These are phyloP conservation scores for Melanotaenia boesemani DNA, from an alignment of 2,797 vertebrate species.

Conservation along the genomic window DNA sequence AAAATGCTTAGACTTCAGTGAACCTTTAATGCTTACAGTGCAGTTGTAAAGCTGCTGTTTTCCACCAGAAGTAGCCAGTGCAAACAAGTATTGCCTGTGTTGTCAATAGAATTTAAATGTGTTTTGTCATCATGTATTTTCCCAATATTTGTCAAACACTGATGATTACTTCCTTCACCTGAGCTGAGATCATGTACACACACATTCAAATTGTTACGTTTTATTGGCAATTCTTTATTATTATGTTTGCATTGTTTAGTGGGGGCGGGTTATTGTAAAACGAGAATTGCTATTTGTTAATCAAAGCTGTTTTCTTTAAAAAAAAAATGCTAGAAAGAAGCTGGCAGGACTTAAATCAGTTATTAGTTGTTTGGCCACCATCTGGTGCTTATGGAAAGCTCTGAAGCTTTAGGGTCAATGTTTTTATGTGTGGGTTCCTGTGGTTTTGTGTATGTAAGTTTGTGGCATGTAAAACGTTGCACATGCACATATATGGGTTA, in stretches of 20 bases:
- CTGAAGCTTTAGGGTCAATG: neutral
- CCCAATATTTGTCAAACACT: neutral
- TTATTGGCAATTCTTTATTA: neutral
- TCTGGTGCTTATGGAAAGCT: neutral
- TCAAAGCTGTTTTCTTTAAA: neutral
- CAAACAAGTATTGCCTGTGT: neutral
- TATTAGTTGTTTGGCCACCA: neutral
- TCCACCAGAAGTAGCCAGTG: neutral
- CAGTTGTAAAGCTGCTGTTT: neutral
- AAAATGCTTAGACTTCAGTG: neutral
- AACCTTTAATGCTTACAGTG: conserved; percentile 5
- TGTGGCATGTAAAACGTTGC: neutral
- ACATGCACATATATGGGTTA: neutral
- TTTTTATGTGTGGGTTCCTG: neutral
- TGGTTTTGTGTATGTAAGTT: neutral
- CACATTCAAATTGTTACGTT: neutral
- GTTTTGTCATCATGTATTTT: neutral
- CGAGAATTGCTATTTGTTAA: neutral
- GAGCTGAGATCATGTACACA: neutral
- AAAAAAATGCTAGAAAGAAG: neutral
- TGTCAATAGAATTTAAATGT: neutral
- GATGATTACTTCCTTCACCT: neutral
- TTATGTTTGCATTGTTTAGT: neutral
- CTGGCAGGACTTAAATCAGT: neutral
- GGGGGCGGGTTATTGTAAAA: neutral